Evolutionary conservation across 2,797 vertebrate species (phyloP).

Genomic region (Oceanodroma leucorhoa): DNA sequence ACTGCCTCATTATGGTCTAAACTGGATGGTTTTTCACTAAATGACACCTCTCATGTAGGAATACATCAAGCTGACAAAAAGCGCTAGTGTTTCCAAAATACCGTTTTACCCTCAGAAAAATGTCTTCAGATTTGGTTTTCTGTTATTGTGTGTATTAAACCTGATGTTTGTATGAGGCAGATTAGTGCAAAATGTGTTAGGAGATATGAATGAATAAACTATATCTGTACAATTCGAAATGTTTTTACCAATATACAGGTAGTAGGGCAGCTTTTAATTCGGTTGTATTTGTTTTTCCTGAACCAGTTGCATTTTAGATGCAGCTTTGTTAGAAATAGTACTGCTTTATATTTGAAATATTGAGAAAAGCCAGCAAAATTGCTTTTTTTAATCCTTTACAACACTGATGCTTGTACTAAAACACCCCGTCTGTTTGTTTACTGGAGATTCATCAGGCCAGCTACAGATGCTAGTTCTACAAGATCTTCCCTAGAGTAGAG

Average conservation of each 20-base stretch:
- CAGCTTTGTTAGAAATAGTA: background rate
- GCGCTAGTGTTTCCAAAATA: background rate
- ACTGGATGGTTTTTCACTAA: background rate
- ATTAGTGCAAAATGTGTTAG: background rate
- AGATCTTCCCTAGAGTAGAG: constrained; percentile 48
- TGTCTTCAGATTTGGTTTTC: background rate
- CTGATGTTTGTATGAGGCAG: background rate
- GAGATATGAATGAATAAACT: background rate
- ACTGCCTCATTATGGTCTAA: background rate
- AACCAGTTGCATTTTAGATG: background rate
- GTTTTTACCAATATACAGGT: background rate
- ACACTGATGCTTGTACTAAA: constrained; percentile 1
- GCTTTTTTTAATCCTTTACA: constrained; percentile 26
- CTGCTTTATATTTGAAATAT: constrained; percentile 30
- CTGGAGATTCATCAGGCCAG: constrained; percentile 32
- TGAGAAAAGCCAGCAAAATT: constrained; percentile 27
- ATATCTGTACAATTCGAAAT: background rate
- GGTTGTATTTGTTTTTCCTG: background rate
- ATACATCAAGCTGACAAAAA: background rate
- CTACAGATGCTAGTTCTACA: constrained; percentile 60
- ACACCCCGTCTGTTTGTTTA: constrained; percentile 10
- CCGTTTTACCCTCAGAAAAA: background rate
- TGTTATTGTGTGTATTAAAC: background rate
- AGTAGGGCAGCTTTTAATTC: background rate
- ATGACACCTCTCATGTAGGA: background rate